These are phyloP conservation scores for Rachycentron canadum DNA, from an alignment of 2,797 vertebrate species.

Conservation along the genomic window DNA sequence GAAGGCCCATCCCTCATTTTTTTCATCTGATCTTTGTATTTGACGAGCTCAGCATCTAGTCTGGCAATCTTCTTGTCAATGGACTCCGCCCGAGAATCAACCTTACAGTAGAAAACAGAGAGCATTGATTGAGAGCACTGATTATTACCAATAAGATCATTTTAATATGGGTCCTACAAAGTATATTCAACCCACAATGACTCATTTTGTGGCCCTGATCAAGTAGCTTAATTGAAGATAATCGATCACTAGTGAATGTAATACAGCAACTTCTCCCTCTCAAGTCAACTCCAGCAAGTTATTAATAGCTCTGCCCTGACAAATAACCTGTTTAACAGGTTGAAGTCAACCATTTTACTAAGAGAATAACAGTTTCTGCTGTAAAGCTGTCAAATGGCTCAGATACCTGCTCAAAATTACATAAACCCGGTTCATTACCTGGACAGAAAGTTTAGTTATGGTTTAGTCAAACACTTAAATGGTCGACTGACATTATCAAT, in stretches of 20 bases:
- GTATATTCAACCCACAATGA: background rate
- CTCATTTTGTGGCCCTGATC: no score
- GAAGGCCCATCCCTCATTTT: conserved; percentile 99
- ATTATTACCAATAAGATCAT: background rate
- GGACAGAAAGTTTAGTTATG: conserved; percentile 12
- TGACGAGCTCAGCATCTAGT: conserved; percentile 93
- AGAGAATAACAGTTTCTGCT: background rate
- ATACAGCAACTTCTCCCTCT: background rate
- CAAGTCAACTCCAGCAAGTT: background rate
- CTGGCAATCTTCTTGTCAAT: conserved; percentile 96
- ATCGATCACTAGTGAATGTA: background rate
- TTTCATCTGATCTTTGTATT: conserved; percentile 99
- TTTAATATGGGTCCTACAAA: background rate
- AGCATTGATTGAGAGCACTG: background rate
- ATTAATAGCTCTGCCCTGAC: conserved; percentile 17
- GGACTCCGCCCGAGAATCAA: conserved; percentile 94
- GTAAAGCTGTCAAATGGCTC: background rate
- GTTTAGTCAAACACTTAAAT: background rate
- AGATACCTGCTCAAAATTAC: background rate
- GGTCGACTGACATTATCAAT: background rate
- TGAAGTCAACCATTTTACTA: background rate
- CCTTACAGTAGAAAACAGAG: conserved; percentile 78
- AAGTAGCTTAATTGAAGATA: background rate
- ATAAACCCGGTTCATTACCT: conserved; percentile 36
- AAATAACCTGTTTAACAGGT: conserved; percentile 70